These are phyloP conservation scores for Acanthosepion pharaonis DNA, from an alignment of 2,888 invertebrate genomes.

Conservation along the genomic window DNA sequence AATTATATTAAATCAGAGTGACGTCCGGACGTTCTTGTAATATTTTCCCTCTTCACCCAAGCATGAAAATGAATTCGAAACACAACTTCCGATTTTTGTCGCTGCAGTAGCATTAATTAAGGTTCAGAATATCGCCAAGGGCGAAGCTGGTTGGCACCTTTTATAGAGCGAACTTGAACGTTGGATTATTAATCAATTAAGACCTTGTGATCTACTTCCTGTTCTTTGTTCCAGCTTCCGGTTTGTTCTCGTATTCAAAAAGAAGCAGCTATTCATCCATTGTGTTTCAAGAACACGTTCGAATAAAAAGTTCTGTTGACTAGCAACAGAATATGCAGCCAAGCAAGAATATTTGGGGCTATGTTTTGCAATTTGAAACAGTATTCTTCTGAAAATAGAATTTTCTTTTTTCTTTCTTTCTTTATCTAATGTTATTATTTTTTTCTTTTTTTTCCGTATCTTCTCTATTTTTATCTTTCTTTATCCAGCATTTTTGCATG, in stretches of 20 bases:
- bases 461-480: too few relatives aligned
- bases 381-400: too few relatives aligned
- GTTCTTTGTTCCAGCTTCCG: neutral
- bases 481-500: too few relatives aligned
- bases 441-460: too few relatives aligned
- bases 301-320: too few relatives aligned
- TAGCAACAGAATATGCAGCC: too few relatives aligned
- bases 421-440: too few relatives aligned
- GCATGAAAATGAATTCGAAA: neutral
- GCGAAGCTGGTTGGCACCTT: neutral
- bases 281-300: too few relatives aligned
- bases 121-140: neutral
- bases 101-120: neutral
- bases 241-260: neutral
- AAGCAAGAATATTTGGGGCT: too few relatives aligned
- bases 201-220: neutral
- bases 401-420: too few relatives aligned
- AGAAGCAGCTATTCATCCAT: neutral
- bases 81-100: neutral
- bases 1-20: neutral
- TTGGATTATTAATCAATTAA: neutral
- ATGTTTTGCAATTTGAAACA: too few relatives aligned
- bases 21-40: neutral
- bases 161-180: neutral
- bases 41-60: neutral